Conservation (phyloP, 2,888 invertebrate genomes). For the Acronicta alni region DNA sequence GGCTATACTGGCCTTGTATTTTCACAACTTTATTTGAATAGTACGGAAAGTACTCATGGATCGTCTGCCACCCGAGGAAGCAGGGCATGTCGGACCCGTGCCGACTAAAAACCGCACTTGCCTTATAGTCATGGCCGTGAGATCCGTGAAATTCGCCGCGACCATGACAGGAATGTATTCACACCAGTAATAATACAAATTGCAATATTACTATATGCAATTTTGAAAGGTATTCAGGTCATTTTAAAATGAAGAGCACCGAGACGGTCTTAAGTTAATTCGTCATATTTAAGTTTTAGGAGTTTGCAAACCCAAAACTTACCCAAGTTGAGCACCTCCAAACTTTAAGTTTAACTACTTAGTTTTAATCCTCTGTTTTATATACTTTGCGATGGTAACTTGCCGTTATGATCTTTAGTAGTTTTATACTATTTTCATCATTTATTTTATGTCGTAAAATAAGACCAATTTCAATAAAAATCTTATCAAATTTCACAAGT, state of each 20-base stretch:
- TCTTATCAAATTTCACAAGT: no score
- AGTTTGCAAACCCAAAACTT: slow-evolving; percentile 53
- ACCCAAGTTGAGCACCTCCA: slow-evolving; percentile 28
- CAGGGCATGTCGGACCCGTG: no score
- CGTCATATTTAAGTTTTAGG: slow-evolving; percentile 46
- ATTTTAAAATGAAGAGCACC: slow-evolving; percentile 11
- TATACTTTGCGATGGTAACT: slow-evolving; percentile 15
- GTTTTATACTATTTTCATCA: neutral
- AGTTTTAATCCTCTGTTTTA: slow-evolving; percentile 48
- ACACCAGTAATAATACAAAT: neutral
- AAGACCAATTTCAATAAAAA: neutral
- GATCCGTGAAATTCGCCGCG: no score
- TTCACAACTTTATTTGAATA: no score
- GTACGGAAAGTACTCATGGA: neutral
- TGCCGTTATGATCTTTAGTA: neutral
- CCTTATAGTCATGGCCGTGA: no score
- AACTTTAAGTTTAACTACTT: slow-evolving; percentile 34
- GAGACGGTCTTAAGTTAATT: slow-evolving; percentile 30
- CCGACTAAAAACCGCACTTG: no score
- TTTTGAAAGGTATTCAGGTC: slow-evolving; percentile 1
- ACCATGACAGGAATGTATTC: no score
- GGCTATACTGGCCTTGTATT: no score
- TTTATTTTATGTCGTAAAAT: neutral
- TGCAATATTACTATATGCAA: neutral
- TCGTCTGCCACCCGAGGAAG: no score